Evolutionary conservation across 2,888 invertebrate genomes (phyloP), one percentile per base, ranked within the genome.

Genomic region (Stenchaetothrips biformis): DNA sequence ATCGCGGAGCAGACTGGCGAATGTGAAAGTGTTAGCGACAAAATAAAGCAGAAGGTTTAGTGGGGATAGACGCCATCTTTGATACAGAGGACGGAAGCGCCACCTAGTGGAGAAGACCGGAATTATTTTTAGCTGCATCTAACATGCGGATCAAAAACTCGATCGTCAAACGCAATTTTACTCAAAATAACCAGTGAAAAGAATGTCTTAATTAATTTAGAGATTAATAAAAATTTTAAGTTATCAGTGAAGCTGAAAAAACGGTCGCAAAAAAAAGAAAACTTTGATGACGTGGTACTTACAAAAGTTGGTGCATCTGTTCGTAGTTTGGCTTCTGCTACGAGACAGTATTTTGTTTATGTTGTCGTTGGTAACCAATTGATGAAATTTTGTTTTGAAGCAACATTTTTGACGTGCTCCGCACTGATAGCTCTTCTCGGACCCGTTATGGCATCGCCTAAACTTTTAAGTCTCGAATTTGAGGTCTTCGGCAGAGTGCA

Each of bases 401-500:
- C 47, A 13, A 6, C 53, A 74, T 21, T 21, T 13, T 18, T 53
- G 13, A 18, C 11, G 9, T 53, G 18, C 53, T 53, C 13, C 0
- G 53, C 18, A 11, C 18, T 53, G 53, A 53, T 53, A 53, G 53
- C 53, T 18, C 16, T 11, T 18, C 53, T 18, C 16, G 7, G 21
- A 25, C 11, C 11, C 67, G 7, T 25, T 78, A 74, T 79, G 81
- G 81, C 79, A 18, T 85, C 85, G 85, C 82, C 85, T 25, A 83
- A 82, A 79, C 82, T 85, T n/a, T 78, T 86, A 67, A 84, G 84
- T 9, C 81, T 87, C n/a, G 86, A 87, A 81, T 87, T 87, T 82
- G 87, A 87, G 81, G 86, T 87, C 7, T 86, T 84, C 81, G 87
- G 87, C 59, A 84, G 82, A 83, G 87, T 87, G 47, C 87, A 87